Base-by-base conservation (phyloP, 2,888 invertebrate genomes). In the Oeneis ivallda region DNA sequence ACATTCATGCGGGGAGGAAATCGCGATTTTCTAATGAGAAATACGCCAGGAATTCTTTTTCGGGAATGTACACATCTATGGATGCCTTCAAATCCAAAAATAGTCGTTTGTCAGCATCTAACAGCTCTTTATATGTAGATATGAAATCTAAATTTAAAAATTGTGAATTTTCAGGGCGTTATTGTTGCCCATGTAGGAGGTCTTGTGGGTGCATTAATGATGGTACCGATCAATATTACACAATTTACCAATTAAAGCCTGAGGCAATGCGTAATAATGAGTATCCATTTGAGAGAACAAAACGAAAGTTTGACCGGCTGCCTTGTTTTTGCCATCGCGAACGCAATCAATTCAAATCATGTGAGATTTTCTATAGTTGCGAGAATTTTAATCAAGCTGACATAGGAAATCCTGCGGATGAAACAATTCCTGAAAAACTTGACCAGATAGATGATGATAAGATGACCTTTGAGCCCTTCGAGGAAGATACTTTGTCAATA, bases 241-340 rank as follows among this genome's bases (percentile, higher is more conserved):
- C 34, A 39, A 74, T 82, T 60, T 86, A 88, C 65, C 76, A 74
- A 64, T 54, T 87, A 50, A 80, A 85, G 72, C 79, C 78, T 0
- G 67, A 75, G 15, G 72, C 79, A 11, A 3, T 78, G 8, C 71
- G 65, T 17, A 77, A 76, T 17, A 71, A 79, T 64, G 76, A 62
- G 26, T 76, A 75, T 63, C 87, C 85, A 13, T 87, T 88, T 66
- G 75, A 75, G n/a, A 83, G 71, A 72, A 79, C 67, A 43, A 84
- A 76, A 76, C 72, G 76, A 62, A 78, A 74, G 69, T 76, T 74
- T 41, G 71, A 75, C 19, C 77, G 76, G 3, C 75, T 79, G 72
- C 84, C 83, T 15, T 88, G 88, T 72, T 84, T 79, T 73, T 87
- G 88, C 71, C 74, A 79, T 17, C 41, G 32, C 17, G 58, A 65